These are phyloP conservation scores for Cephus cinctus DNA, from an alignment of 1,140 invertebrate genomes.

Conservation along the genomic window DNA sequence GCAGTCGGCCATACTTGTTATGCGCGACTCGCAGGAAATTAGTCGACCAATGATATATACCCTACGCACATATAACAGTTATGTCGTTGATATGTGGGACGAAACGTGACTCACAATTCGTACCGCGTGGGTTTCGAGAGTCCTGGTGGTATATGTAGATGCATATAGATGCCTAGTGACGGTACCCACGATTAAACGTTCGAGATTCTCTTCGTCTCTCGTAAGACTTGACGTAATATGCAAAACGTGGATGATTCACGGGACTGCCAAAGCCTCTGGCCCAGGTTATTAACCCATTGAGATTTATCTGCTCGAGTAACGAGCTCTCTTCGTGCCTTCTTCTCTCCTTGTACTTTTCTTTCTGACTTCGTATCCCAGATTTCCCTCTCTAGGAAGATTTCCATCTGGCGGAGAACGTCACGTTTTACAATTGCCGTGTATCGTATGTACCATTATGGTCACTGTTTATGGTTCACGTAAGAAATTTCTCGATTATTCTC, in stretches of 20 bases:
- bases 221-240: constrained; percentile 26
- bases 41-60: constrained; percentile 35
- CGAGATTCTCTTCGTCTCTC: constrained; percentile 19
- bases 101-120: constrained; percentile 32
- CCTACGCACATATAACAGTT: too few relatives aligned
- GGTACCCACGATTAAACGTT: constrained; percentile 16
- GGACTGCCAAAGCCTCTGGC: constrained; percentile 13
- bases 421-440: too few relatives aligned
- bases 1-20: constrained; percentile 29
- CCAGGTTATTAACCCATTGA: constrained; percentile 27
- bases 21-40: constrained; percentile 37
- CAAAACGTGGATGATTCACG: constrained; percentile 35
- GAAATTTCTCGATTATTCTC: too few relatives aligned
- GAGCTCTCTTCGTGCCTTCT: background rate
- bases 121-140: constrained; percentile 20
- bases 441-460: too few relatives aligned
- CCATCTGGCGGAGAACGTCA: too few relatives aligned
- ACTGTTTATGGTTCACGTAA: too few relatives aligned
- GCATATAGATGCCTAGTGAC: too few relatives aligned
- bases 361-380: too few relatives aligned
- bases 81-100: constrained; percentile 34
- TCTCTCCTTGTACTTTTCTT: constrained; percentile 3
- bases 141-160: too few relatives aligned
- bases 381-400: too few relatives aligned
- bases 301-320: background rate